A percentile compares a stretch with the other conserved stretches of the same genome.
Evolutionary conservation across 2,888 invertebrate species (phyloP).

Genomic region (Muschampia plurimacula): DNA sequence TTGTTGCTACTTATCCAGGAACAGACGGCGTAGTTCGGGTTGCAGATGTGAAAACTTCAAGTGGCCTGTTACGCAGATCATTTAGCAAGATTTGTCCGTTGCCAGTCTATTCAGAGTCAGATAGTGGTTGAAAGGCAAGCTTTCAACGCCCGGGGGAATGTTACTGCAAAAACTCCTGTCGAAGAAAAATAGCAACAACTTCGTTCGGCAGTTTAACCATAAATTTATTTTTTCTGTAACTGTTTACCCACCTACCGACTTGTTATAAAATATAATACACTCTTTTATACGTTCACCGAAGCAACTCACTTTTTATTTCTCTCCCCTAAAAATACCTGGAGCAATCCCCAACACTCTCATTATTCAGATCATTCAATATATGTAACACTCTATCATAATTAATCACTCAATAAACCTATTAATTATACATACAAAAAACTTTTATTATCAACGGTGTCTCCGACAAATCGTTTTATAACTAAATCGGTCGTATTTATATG

Average conservation of each 20-base stretch:
- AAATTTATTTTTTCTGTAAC: no score
- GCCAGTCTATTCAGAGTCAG: neutral
- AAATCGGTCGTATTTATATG: no score
- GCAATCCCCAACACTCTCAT: neutral
- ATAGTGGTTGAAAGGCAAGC: constrained; percentile 1
- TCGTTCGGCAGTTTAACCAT: no score
- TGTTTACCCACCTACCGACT: neutral
- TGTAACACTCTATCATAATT: no score
- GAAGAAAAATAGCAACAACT: no score
- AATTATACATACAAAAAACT: no score
- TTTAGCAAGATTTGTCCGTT: constrained; percentile 4
- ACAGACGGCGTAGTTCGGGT: neutral
- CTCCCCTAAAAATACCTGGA: neutral
- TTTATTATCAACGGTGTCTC: no score
- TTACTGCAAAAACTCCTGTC: neutral
- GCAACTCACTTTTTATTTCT: neutral
- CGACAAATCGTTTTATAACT: no score
- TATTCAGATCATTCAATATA: no score
- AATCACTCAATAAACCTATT: no score
- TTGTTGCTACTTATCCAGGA: neutral
- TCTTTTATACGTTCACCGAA: neutral
- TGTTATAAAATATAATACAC: neutral
- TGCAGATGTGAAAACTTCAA: neutral
- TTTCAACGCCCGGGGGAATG: constrained; percentile 4
- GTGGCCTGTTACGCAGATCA: constrained; percentile 1